Evolutionary conservation across 2,113 vertebrate genomes (phyloP).

Genomic region (Pedionomus torquatus): DNA sequence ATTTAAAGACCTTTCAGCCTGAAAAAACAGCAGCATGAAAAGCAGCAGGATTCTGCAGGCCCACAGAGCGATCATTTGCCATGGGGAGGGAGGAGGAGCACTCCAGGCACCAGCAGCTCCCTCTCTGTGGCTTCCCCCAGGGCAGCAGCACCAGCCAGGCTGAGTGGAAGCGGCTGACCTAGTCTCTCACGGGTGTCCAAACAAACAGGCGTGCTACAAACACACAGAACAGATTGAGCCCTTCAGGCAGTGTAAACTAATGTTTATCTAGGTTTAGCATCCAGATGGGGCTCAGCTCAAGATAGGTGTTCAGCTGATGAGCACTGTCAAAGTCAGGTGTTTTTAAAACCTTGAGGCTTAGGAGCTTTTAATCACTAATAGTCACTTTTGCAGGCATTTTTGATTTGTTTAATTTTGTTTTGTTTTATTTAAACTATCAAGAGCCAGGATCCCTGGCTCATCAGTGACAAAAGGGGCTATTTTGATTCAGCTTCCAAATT

Average conservation of each 20-base stretch:
- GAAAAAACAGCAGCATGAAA: not conserved
- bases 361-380: not conserved
- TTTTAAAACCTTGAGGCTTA: not conserved
- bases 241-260: not conserved
- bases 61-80: not conserved
- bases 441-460: not conserved
- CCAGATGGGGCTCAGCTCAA: not conserved
- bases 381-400: not conserved
- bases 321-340: not conserved
- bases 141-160: not conserved
- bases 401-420: not conserved
- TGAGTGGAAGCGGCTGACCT: not conserved
- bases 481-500: not conserved
- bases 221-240: constrained; percentile 14
- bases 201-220: not conserved
- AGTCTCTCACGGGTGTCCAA: not conserved
- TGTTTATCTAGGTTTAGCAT: not conserved
- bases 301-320: not conserved
- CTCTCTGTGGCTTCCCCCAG: not conserved
- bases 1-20: not conserved
- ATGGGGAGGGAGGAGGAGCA: not conserved
- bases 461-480: not conserved
- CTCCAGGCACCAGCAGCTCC: not conserved
- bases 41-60: not conserved
- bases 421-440: not conserved